Evolutionary conservation across 2,797 vertebrate genomes (phyloP).

Genomic region (Caiman crocodilus): DNA sequence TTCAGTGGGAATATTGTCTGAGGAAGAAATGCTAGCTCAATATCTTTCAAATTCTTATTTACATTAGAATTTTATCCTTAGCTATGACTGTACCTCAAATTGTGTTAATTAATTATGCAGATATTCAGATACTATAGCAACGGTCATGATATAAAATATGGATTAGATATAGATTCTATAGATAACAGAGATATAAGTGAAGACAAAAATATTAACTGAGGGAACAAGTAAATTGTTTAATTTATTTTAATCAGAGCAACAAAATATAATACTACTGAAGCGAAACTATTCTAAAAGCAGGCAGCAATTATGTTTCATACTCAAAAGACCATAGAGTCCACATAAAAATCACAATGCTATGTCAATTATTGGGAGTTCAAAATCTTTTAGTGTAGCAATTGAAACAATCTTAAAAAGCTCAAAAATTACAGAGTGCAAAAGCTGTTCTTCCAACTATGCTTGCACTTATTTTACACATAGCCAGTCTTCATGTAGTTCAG

Average conservation of each 20-base stretch:
- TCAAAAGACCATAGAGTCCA: slow-evolving; percentile 78
- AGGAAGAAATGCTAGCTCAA: neutral
- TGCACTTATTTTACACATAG: slow-evolving; percentile 74
- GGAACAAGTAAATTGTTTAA: slow-evolving; percentile 69
- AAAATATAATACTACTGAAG: slow-evolving; percentile 71
- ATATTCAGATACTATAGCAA: neutral
- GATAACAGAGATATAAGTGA: neutral
- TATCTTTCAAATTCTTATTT: slow-evolving; percentile 25
- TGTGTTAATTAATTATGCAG: neutral
- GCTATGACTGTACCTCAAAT: neutral
- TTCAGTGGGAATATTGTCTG: neutral
- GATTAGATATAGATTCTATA: neutral
- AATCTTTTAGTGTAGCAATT: slow-evolving; percentile 74
- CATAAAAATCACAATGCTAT: slow-evolving; percentile 73
- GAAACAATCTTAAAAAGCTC: slow-evolving; percentile 76
- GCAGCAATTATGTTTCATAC: slow-evolving; percentile 76
- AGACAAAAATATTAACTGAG: slow-evolving; percentile 46
- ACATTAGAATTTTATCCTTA: slow-evolving; percentile 1
- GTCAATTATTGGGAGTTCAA: slow-evolving; percentile 81
- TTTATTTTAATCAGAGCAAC: slow-evolving; percentile 78
- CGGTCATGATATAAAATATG: neutral
- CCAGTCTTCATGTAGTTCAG: slow-evolving; percentile 64
- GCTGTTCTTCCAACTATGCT: slow-evolving; percentile 71
- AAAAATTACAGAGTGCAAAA: slow-evolving; percentile 75
- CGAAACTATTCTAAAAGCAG: slow-evolving; percentile 76